phyloP scores from a whole-genome alignment of 2,113 vertebrate genomes.

The Oxyura jamaicensis region DNA sequence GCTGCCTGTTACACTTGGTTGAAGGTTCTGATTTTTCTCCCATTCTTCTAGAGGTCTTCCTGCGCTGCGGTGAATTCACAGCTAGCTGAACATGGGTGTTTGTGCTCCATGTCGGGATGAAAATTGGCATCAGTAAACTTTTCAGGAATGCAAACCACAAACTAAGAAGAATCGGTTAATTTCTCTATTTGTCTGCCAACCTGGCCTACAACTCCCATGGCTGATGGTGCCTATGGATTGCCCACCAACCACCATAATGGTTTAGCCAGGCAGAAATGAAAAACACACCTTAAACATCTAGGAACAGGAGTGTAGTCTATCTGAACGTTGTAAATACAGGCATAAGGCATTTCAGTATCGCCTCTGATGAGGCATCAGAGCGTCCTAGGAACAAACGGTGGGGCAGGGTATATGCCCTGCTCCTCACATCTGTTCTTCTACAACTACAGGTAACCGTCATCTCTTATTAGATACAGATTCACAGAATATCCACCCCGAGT shows the following conservation, averaged over 20 bases:
- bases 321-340: background rate
- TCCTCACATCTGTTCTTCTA: background rate
- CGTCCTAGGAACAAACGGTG: background rate
- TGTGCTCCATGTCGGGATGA: background rate
- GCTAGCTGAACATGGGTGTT: rapidly evolving
- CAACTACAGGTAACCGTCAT: background rate
- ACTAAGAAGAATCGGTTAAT: background rate
- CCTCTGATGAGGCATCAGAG: background rate
- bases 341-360: background rate
- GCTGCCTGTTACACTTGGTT: background rate
- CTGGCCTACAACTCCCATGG: background rate
- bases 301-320: background rate
- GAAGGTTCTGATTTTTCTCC: background rate
- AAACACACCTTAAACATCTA: background rate
- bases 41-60: background rate
- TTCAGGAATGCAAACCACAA: background rate
- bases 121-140: background rate
- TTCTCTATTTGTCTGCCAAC: background rate
- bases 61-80: background rate
- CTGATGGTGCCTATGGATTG: background rate
- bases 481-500: background rate
- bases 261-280: background rate
- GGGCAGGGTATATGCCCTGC: background rate
- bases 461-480: background rate
- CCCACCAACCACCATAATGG: background rate